A percentile compares a stretch with the other conserved stretches of the same genome.
These are phyloP conservation scores for Bubo scandiacus DNA, from an alignment of 2,113 vertebrate species.

Conservation along the genomic window DNA sequence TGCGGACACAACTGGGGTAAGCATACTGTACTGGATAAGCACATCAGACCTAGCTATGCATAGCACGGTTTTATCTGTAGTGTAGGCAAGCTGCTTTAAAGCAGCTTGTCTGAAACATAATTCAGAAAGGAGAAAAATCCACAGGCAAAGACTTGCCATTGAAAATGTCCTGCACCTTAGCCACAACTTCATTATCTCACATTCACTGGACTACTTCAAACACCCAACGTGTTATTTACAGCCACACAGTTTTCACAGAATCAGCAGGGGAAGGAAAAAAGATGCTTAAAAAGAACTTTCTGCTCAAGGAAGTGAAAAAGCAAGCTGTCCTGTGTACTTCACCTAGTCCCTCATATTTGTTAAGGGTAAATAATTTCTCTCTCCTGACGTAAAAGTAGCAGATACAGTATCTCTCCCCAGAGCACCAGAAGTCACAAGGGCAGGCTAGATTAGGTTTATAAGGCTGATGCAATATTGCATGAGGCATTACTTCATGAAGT, in stretches of 20 bases:
- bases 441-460: slow-evolving; percentile 11
- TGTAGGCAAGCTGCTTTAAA: not conserved
- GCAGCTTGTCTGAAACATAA: not conserved
- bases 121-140: slow-evolving; percentile 5
- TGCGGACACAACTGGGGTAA: not conserved
- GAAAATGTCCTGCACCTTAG: slow-evolving; percentile 43
- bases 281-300: slow-evolving; percentile 63
- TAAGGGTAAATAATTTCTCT: slow-evolving; percentile 52
- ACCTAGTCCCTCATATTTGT: slow-evolving; percentile 49
- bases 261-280: slow-evolving; percentile 49
- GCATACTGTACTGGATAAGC: not conserved
- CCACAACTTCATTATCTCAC: slow-evolving; percentile 68
- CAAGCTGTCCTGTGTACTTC: slow-evolving; percentile 37
- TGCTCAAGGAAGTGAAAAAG: slow-evolving; percentile 62
- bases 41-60: not conserved
- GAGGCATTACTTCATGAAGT: slow-evolving; percentile 33
- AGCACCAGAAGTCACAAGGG: slow-evolving; percentile 29
- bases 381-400: slow-evolving; percentile 20
- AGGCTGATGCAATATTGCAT: slow-evolving; percentile 56
- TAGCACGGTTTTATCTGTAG: slow-evolving; percentile 5
- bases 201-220: slow-evolving; percentile 47
- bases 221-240: slow-evolving; percentile 53
- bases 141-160: not conserved
- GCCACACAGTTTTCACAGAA: slow-evolving; percentile 58
- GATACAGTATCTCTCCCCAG: slow-evolving; percentile 38